Evolutionary conservation across 1,140 invertebrate genomes (phyloP).

Genomic region (Lanistes nyassanus): DNA sequence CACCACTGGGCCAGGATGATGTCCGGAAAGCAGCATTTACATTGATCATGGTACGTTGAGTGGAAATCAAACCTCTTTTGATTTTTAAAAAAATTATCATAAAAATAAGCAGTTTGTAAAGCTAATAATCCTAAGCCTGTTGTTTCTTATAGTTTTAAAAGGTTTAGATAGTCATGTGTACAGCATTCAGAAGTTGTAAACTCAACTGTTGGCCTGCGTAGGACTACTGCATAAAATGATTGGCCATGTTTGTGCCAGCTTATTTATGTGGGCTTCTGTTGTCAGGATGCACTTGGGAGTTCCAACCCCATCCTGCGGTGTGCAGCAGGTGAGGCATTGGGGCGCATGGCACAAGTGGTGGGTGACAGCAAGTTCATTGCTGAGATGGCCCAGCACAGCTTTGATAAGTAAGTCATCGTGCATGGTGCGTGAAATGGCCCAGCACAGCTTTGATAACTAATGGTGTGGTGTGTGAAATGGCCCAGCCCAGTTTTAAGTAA

Average conservation of each 20-base stretch:
- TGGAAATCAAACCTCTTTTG: conserved; percentile 5
- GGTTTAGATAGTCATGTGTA: neutral
- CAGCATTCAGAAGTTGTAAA: neutral
- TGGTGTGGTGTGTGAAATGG: too few species aligned
- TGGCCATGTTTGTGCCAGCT: neutral
- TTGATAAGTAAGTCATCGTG: conserved; percentile 80
- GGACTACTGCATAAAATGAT: neutral
- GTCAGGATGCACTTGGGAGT: conserved; percentile 79
- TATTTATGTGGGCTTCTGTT: neutral
- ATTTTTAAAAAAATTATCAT: too few species aligned
- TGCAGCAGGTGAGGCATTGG: conserved; percentile 87
- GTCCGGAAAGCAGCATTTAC: conserved; percentile 86
- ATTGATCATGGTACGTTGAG: conserved; percentile 72
- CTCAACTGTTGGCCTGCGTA: neutral
- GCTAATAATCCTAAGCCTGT: too few species aligned
- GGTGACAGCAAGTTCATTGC: conserved; percentile 81
- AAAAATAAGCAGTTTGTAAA: too few species aligned
- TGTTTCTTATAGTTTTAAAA: neutral
- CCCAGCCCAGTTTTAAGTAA: too few species aligned
- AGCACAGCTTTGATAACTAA: too few species aligned
- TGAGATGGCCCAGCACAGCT: conserved; percentile 89
- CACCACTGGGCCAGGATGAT: conserved; percentile 86
- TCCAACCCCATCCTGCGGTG: conserved; percentile 87
- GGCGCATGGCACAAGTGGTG: conserved; percentile 85
- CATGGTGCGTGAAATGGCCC: too few species aligned